Evolutionary conservation across 2,888 invertebrate genomes (phyloP).

Genomic region (Drosophila melanosoma): DNA sequence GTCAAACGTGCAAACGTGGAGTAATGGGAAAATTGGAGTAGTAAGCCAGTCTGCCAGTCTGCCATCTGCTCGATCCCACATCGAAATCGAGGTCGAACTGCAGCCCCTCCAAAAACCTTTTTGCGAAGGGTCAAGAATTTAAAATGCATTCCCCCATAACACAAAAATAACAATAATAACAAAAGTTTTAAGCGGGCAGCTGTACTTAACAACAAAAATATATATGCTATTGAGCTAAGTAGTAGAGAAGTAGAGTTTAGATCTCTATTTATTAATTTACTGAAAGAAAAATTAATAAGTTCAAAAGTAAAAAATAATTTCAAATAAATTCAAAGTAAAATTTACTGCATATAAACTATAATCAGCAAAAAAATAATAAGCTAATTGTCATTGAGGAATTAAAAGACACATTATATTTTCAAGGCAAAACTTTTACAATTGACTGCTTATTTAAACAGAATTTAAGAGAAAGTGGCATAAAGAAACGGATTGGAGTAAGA

Average conservation of each 20-base stretch:
- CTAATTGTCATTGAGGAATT: not conserved
- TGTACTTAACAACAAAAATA: too few species aligned
- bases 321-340: not conserved
- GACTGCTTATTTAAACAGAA: not conserved
- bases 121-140: constrained; percentile 19
- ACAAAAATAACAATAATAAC: not conserved
- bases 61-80: constrained; percentile 66
- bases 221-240: not conserved
- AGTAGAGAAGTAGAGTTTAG: not conserved
- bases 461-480: not conserved
- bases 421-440: not conserved
- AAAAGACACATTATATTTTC: not conserved
- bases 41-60: not conserved
- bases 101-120: not conserved
- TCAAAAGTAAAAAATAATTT: not conserved
- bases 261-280: not conserved
- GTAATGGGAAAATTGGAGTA: not conserved
- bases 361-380: not conserved
- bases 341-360: not conserved
- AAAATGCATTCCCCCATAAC: constrained; percentile 22
- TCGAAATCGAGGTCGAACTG: constrained; percentile 27
- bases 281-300: not conserved
- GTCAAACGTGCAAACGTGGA: not conserved
- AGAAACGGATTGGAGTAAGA: not conserved
- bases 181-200: not conserved